Evolutionary conservation across 2,797 vertebrate genomes (phyloP), one percentile per base, ranked within the genome.

Genomic region (Typhlichthys subterraneus): DNA sequence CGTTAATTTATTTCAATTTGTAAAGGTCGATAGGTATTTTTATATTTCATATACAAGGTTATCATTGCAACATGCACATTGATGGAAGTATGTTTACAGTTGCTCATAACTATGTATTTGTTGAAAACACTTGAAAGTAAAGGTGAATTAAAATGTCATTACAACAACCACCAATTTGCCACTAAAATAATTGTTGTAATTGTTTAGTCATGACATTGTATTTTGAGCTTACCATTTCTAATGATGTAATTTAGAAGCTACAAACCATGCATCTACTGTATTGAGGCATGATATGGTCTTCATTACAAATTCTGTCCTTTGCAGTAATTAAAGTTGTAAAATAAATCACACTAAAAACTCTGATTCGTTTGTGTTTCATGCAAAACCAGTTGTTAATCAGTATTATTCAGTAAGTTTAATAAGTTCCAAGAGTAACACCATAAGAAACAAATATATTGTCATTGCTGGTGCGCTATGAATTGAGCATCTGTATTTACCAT

Each of bases 1-100:
- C 85, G 83, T 88, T 88, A 87, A 89, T 87, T 91, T 90, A 88
- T 91, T 91, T 85, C 15, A 70, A 85, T 85, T 88, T 88, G 70
- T 87, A 85, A 85, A 82, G 75, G 72, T 87, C 52, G 31, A 77
- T 83, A 83, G 72, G 70, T 88, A 83, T 92, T 90, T 90, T 88
- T 91, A 73, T 89, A 89, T 85, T 82, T 70, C 45, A 75, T 82
- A 62, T 72, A 73, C 57, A 69, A 33, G 72, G 74, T 82, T 80
- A 67, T 82, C 79, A 67, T 29, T 75, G 88, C 85, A 87, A 88
- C 84, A 82, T 85, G 90, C 88, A 87, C 89, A 88, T 79, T 47
- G 45, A 55, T 56, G 67, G 46, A 80, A 73, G 79, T 68, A 85
- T 85, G 90, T 91, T 91, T 91, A 91, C 89, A 90, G 84, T 90